These are phyloP conservation scores for Colletes gigas DNA, from an alignment of 1,140 invertebrate genomes.

Conservation along the genomic window DNA sequence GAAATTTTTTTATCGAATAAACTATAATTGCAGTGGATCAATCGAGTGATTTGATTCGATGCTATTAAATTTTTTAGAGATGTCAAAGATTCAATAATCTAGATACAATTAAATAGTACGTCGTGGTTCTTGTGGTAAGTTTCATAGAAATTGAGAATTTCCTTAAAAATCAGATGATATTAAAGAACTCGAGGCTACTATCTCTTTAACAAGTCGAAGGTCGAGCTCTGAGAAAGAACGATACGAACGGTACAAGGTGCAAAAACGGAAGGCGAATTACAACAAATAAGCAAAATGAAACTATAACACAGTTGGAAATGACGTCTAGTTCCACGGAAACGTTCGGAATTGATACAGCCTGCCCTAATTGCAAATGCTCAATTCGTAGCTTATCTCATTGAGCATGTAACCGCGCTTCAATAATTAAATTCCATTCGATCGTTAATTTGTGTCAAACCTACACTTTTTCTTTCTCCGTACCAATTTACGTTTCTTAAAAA, in stretches of 20 bases:
- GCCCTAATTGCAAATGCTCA: not conserved
- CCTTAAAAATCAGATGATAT: not conserved
- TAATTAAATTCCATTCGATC: not conserved
- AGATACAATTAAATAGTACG: no score
- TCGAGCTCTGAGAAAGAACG: not conserved
- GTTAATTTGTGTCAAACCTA: not conserved
- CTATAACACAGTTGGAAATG: not conserved
- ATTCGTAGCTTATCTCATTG: not conserved
- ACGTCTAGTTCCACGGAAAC: constrained; percentile 4
- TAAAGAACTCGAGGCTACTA: not conserved
- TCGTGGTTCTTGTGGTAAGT: no score
- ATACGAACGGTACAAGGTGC: not conserved
- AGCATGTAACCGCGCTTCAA: not conserved
- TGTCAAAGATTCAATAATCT: no score
- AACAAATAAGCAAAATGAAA: not conserved
- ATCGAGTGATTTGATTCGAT: no score
- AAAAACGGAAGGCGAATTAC: not conserved
- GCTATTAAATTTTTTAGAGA: no score
- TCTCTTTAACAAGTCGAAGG: not conserved
- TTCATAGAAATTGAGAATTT: no score
- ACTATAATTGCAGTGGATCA: no score
- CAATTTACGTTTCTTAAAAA: no score
- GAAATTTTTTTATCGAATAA: no score
- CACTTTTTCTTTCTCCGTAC: no score
- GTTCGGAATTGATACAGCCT: not conserved